phyloP scores from a whole-genome alignment of 2,888 invertebrate genomes.

The Molorchus minor region DNA sequence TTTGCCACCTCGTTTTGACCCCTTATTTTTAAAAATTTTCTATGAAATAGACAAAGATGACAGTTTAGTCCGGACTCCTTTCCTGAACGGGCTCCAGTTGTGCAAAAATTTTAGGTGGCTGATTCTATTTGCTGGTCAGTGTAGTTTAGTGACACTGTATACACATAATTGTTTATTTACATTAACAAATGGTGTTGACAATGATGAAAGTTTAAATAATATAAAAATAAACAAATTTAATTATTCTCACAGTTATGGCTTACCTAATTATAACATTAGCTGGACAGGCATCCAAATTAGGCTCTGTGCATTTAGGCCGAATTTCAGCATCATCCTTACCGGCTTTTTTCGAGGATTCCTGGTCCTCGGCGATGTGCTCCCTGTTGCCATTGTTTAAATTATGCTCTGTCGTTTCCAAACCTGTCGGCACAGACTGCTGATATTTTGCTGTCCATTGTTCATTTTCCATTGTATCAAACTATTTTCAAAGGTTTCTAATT shows the following conservation, averaged over 20 bases:
- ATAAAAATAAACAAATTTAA: constrained; percentile 42
- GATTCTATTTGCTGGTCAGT: too few relatives aligned
- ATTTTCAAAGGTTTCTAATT: constrained; percentile 41
- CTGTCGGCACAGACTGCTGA: constrained; percentile 56
- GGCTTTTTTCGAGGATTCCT: constrained; percentile 43
- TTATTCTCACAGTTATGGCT: too few relatives aligned
- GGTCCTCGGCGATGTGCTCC: constrained; percentile 46
- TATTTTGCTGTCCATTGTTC: constrained; percentile 57
- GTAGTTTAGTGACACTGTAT: background rate
- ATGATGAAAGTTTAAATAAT: constrained; percentile 27
- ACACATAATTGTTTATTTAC: constrained; percentile 39
- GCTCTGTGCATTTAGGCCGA: constrained; percentile 31
- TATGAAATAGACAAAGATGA: too few relatives aligned
- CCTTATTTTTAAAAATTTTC: too few relatives aligned
- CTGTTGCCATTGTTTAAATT: constrained; percentile 56
- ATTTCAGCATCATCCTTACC: constrained; percentile 46
- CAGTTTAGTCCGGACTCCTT: too few relatives aligned
- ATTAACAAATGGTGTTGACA: constrained; percentile 40
- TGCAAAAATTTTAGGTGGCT: too few relatives aligned
- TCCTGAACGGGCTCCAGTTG: too few relatives aligned
- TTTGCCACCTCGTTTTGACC: too few relatives aligned
- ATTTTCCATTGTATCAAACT: constrained; percentile 55
- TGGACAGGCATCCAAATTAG: constrained; percentile 38
- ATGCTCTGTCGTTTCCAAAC: constrained; percentile 54
- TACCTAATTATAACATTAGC: constrained; percentile 57